Conservation (phyloP, 2,888 invertebrate genomes). For the Hemistola chrysoprasaria region DNA sequence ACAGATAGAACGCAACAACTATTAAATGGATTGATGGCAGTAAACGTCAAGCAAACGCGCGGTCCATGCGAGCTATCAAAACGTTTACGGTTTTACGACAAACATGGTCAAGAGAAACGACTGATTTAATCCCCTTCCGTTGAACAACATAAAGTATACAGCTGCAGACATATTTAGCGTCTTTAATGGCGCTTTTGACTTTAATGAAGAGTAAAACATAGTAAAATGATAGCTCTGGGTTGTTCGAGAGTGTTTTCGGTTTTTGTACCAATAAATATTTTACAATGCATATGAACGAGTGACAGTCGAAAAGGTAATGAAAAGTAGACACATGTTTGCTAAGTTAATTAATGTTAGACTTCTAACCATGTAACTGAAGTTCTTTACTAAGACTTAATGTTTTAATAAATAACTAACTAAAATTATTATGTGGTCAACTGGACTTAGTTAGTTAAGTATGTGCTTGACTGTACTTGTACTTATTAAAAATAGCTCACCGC, state of each 20-base stretch:
- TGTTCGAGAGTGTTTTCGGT: constrained; percentile 12
- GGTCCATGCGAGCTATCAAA: constrained; percentile 60
- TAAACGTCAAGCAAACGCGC: constrained; percentile 63
- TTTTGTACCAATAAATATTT: constrained; percentile 12
- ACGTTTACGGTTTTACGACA: constrained; percentile 55
- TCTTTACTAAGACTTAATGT: no score
- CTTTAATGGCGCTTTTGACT: constrained; percentile 48
- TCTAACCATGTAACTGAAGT: no score
- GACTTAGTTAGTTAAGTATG: no score
- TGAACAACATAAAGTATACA: constrained; percentile 65
- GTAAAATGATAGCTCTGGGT: constrained; percentile 14
- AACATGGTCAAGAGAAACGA: constrained; percentile 62
- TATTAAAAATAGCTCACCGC: no score
- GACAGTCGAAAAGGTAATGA: no score
- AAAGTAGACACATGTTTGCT: no score
- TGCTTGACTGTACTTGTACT: no score
- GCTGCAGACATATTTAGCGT: constrained; percentile 68
- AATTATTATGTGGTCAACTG: no score
- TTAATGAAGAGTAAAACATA: constrained; percentile 19
- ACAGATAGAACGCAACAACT: constrained; percentile 39
- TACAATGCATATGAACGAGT: constrained; percentile 8
- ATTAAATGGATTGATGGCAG: constrained; percentile 13
- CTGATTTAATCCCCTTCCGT: constrained; percentile 65
- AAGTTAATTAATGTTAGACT: no score
- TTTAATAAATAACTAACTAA: no score